Base-by-base conservation (phyloP, 2,888 invertebrate species). In the Parnassius mnemosyne region DNA sequence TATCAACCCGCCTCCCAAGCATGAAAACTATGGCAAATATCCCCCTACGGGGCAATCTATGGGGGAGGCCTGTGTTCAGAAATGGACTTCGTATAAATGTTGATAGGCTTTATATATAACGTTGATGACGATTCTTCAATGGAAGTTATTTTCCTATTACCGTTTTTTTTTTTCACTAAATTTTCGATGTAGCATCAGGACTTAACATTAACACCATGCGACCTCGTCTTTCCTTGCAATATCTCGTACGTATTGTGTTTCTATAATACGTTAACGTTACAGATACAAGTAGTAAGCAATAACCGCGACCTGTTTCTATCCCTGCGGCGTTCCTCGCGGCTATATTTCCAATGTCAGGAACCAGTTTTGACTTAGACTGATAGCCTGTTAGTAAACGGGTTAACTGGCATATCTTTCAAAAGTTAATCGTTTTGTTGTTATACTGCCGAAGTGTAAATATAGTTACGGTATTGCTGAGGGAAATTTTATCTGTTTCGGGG, bases 251-350 rank as follows among this genome's bases (percentile, higher is more conserved):
- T 13, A 49, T 3, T 49, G 16, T 49, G 34, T 43, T 43, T 11
- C 49, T 49, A 49, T 49, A 10, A 5, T 49, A 13, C 49, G 16
- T 13, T 11, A 43, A 11, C 44, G 44, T 52, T 42, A 47, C 42
- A 53, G 50, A 57, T 54, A 57, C 34, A 34, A 62, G 43, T 47
- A 56, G 41, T 52, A 13, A 50, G 57, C 50, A 50, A 57, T 34
- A 51, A 53, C 52, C 46, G 43, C 53, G 57, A 53, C 62, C 62
- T 58, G 62, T 62, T 62, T 54, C 44, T 53, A 44, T n/a, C 43
- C 62, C 46, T 44, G 60, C 43, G 53, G 59, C 49, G 43, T 55
- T 11, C 51, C 51, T 25, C 54, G 20, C 25, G 52, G 52, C 46
- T 43, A 47, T 42, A 34, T 16, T 54, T 62, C 58, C 62, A 50